Evolutionary conservation across 2,797 vertebrate species (phyloP), one percentile per base, ranked within the genome.

Genomic region (Bovichtus variegatus): DNA sequence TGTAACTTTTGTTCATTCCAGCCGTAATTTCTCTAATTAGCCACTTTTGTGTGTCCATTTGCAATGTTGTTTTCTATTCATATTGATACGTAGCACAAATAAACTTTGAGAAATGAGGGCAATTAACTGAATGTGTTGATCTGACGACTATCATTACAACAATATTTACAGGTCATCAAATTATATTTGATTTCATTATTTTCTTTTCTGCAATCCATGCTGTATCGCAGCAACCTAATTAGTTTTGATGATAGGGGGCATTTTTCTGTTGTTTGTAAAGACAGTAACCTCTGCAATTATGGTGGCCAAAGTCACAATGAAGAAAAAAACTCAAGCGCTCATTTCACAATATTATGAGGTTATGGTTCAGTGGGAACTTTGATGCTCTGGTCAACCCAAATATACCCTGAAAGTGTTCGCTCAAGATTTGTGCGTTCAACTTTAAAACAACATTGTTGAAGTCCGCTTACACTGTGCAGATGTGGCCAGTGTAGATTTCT

Each of bases 221-320:
- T 66, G 43, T 68, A 69, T 78, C 49, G n/a, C 62, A 78, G 75
- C 49, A 68, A 60, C 21, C 47, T 50, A 70, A 76, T 77, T 47
- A 66, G 64, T 57, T 65, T 54, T 68, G 68, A 88, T 75, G 78
- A 83, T 57, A 41, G 73, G 51, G 71, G 23, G 44, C 61, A n/a
- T 77, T 76, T 74, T 65, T 54, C 16, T 16, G 49, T 5, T 88
- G 78, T 87, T 88, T 88, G 75, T 57, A 66, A 74, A 71, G 73
- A 88, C 59, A 76, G 66, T 72, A 75, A 84, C 79, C 85, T 76
- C 76, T 55, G 71, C 82, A 87, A 92, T 92, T 86, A 89, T 69
- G 60, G 40, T 54, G 74, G 69, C 62, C 81, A 67, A 61, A 76
- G 36, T 80, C 61, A 83, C 83, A 88, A 89, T 58, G 46, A 58